Evolutionary conservation across 2,113 vertebrate genomes (phyloP).

Genomic region (Chloebia gouldiae): DNA sequence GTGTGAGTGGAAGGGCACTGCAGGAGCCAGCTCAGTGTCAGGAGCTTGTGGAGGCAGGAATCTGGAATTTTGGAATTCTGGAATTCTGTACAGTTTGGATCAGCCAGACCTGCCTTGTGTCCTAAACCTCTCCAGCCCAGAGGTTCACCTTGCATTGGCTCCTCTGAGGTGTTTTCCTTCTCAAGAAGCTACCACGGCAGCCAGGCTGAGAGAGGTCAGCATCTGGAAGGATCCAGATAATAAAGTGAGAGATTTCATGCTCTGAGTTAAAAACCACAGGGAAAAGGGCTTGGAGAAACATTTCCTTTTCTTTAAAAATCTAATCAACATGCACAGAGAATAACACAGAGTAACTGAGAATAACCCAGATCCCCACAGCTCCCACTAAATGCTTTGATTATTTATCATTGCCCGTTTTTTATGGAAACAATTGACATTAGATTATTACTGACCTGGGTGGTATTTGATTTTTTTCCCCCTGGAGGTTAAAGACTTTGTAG

Average conservation of each 20-base stretch:
- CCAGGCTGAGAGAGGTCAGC: neutral
- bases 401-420: neutral
- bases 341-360: neutral
- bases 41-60: neutral
- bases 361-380: neutral
- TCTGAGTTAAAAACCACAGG: neutral
- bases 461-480: conserved; percentile 4
- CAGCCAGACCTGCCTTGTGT: neutral
- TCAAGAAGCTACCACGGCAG: neutral
- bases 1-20: neutral
- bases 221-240: neutral
- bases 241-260: neutral
- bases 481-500: neutral
- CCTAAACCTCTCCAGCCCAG: neutral
- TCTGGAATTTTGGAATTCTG: neutral
- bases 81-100: neutral
- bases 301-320: neutral
- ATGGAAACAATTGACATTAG: neutral
- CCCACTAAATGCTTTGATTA: neutral
- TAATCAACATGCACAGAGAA: neutral
- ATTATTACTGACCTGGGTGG: conserved; percentile 9
- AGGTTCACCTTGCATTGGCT: neutral
- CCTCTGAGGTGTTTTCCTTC: neutral
- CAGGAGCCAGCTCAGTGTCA: neutral
- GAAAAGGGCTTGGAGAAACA: neutral